Percentiles rank a stretch among this genome's conserved stretches.
phyloP scores from a whole-genome alignment of 2,888 invertebrate species.

The Saturnia pavonia region DNA sequence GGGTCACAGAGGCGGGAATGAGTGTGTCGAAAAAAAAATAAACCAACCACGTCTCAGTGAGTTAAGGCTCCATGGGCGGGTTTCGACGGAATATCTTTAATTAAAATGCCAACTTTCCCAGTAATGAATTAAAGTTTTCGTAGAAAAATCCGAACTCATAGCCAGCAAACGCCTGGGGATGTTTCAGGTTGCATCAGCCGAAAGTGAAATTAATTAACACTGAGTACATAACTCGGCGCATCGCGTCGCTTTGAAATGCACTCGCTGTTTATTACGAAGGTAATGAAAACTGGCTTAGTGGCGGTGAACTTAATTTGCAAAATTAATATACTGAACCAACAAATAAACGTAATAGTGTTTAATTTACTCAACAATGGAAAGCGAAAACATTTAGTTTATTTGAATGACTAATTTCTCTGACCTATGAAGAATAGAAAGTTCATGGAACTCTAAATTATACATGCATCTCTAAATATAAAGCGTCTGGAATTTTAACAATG shows the following conservation, averaged over 20 bases:
- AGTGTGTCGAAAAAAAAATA: slow-evolving; percentile 80
- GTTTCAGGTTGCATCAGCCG: slow-evolving; percentile 38
- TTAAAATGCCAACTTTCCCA: slow-evolving; percentile 74
- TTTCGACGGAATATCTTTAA: slow-evolving; percentile 76
- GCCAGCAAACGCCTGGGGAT: slow-evolving; percentile 33
- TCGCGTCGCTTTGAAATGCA: slow-evolving; percentile 39
- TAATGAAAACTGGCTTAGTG: slow-evolving; percentile 23
- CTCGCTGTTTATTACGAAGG: slow-evolving; percentile 25
- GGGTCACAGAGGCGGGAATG: slow-evolving; percentile 81
- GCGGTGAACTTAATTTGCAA: slow-evolving; percentile 25
- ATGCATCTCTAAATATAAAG: too few relatives aligned
- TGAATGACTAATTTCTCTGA: neutral
- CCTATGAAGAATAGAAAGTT: neutral
- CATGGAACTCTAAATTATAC: neutral
- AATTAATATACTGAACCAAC: slow-evolving; percentile 9
- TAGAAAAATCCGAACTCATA: slow-evolving; percentile 45
- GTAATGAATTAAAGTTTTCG: slow-evolving; percentile 71
- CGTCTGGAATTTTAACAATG: neutral
- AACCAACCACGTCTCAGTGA: slow-evolving; percentile 81
- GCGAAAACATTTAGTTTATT: neutral
- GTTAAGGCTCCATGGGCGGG: slow-evolving; percentile 78
- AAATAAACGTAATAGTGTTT: neutral
- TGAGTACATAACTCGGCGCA: slow-evolving; percentile 40
- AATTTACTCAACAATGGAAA: slow-evolving; percentile 1
- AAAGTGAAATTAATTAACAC: slow-evolving; percentile 50